A percentile compares a stretch with the other conserved stretches of the same genome.
Evolutionary conservation across 2,888 invertebrate species (phyloP).

Genomic region (Apotomis capreana): DNA sequence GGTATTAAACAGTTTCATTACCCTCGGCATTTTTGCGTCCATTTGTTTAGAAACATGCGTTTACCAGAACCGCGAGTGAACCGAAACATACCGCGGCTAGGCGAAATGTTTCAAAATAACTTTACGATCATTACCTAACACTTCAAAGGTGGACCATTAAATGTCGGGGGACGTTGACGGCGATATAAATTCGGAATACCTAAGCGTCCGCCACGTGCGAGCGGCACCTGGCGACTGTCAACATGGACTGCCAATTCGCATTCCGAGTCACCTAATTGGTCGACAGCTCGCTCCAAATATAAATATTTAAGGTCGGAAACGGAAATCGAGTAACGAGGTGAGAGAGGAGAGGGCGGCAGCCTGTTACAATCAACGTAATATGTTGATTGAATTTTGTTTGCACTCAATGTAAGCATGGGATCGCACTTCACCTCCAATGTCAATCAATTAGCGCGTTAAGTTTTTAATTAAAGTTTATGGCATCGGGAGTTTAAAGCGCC

Average conservation of each 20-base stretch:
- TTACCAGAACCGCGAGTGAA: conserved; percentile 6
- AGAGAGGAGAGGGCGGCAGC: conserved; percentile 42
- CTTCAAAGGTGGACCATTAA: conserved; percentile 77
- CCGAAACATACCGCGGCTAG: conserved; percentile 48
- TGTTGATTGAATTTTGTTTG: conserved; percentile 41
- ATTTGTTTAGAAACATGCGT: conserved; percentile 9
- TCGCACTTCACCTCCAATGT: conserved; percentile 27
- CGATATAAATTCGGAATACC: conserved; percentile 64
- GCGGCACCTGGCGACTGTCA: conserved; percentile 75
- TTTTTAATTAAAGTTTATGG: conserved; percentile 13
- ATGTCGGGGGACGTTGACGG: conserved; percentile 60
- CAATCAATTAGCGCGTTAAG: conserved; percentile 18
- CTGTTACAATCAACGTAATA: conserved; percentile 42
- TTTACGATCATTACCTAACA: conserved; percentile 72
- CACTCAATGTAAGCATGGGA: conserved; percentile 37
- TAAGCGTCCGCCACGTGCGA: conserved; percentile 57
- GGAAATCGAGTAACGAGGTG: conserved; percentile 58
- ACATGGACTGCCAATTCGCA: conserved; percentile 74
- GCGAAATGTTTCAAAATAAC: conserved; percentile 60
- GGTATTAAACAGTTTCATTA: conserved; percentile 31
- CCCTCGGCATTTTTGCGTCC: conserved; percentile 41
- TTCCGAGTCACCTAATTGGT: conserved; percentile 69
- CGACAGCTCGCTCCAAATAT: conserved; percentile 69
- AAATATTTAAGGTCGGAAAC: conserved; percentile 63
- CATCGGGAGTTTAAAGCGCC: background rate